Base-by-base conservation (phyloP, 2,113 vertebrate genomes). In the Odontophorus gujanensis region DNA sequence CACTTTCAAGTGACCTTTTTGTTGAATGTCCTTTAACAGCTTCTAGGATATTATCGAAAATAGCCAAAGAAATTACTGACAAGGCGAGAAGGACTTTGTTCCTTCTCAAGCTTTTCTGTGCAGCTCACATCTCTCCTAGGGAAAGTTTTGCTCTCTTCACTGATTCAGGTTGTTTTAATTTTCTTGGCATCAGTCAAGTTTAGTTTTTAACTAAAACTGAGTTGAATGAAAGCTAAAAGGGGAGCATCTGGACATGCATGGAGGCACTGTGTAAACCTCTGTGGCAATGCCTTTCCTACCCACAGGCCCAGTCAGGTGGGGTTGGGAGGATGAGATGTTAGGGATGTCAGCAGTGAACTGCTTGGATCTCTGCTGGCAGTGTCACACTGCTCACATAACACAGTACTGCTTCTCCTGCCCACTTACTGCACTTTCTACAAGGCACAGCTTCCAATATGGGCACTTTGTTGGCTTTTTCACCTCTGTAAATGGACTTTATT, bases 1-100 rank as follows among this genome's bases (percentile, higher is more conserved):
- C 96, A 97, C 93, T 88, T 96, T 83, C 76, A 94, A 96, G 81
- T 96, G 96, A 96, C 97, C 96, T 97, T 97, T 97, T 76, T 92
- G 91, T 89, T 96, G 72, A 92, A 93, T 95, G 97, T 96, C 97
- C 96, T 98, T 98, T 97, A 88, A 81, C 91, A 81, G 89, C 67
- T 95, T 96, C 93, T 66, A 91, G 57, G 82, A 93, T 95, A 90
- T 94, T 40, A 95, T 80, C 13, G 85, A 55, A 97, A 97, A 89
- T 43, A 81, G 81, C 36, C 21, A 68, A 59, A 71, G 86, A 95
- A 93, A 93, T 68, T 50, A 76, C 43, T 61, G 59, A 59, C 75
- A 53, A 93, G 91, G 88, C 81, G 72, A 90, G 55, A 38, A 80
- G 65, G n/a, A 59, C 59, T 63, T 42, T 2, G 6, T 85, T 78